Evolutionary conservation across 2,113 vertebrate genomes (phyloP).

Genomic region (Aspiorhynchus laticeps): DNA sequence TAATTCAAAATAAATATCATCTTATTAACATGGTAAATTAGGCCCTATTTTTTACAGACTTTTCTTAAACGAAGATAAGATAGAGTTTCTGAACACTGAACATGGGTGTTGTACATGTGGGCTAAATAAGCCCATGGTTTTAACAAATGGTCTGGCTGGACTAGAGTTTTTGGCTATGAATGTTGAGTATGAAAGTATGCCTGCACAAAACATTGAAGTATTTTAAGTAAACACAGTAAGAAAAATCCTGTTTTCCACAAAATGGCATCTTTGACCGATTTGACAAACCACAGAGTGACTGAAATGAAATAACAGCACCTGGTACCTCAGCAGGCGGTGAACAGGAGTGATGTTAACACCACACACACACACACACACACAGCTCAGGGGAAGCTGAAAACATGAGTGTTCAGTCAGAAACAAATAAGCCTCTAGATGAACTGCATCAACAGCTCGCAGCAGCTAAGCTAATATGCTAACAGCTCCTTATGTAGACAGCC

Average conservation of each 20-base stretch:
- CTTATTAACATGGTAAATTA: neutral
- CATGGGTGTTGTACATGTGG: neutral
- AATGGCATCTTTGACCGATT: neutral
- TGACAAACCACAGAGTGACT: neutral
- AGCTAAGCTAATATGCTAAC: neutral
- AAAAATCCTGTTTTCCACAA: neutral
- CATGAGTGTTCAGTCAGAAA: neutral
- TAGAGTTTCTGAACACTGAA: neutral
- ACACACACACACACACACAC: neutral
- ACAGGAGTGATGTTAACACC: neutral
- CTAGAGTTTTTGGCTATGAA: neutral
- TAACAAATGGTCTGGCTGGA: neutral
- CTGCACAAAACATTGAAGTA: neutral
- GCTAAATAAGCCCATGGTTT: neutral
- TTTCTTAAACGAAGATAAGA: neutral
- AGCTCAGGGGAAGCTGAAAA: neutral
- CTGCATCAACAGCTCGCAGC: conserved; percentile 10
- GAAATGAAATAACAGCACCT: neutral
- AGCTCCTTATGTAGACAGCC: neutral
- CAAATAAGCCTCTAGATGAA: neutral
- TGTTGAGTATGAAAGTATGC: neutral
- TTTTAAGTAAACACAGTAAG: neutral
- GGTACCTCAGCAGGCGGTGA: neutral
- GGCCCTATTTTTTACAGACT: neutral
- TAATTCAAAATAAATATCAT: neutral